Conservation (phyloP, 2,113 vertebrate species). For the Sinosuthora webbiana region DNA sequence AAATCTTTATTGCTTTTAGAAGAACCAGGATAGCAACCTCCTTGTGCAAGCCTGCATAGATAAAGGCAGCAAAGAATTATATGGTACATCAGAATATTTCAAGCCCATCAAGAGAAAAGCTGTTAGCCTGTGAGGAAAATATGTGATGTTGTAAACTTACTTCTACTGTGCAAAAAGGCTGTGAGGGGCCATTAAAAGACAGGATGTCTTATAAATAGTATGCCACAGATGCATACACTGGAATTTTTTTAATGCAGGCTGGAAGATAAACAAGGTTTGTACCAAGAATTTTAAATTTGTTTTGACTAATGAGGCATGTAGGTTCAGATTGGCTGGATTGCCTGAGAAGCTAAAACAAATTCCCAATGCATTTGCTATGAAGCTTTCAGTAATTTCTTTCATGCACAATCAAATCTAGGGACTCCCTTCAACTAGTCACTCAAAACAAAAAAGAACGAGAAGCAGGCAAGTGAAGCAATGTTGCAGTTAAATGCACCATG, state of each 20-base stretch:
- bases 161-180: neutral
- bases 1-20: neutral
- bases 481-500: neutral
- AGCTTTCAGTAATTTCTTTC: neutral
- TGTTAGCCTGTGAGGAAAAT: neutral
- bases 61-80: neutral
- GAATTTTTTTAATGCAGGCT: neutral
- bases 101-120: neutral
- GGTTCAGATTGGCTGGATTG: neutral
- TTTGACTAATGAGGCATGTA: neutral
- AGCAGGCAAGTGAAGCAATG: neutral
- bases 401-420: neutral
- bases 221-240: fast-evolving
- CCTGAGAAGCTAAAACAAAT: neutral
- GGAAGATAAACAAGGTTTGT: neutral
- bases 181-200: neutral
- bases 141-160: neutral
- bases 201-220: neutral
- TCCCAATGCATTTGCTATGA: neutral
- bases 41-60: neutral
- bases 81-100: neutral
- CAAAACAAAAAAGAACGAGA: neutral
- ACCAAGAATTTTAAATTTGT: neutral
- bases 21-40: neutral
- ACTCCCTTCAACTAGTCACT: neutral